A percentile compares a stretch with the other conserved stretches of the same genome.
Evolutionary conservation across 2,113 vertebrate genomes (phyloP).

Genomic region (Balaeniceps rex): DNA sequence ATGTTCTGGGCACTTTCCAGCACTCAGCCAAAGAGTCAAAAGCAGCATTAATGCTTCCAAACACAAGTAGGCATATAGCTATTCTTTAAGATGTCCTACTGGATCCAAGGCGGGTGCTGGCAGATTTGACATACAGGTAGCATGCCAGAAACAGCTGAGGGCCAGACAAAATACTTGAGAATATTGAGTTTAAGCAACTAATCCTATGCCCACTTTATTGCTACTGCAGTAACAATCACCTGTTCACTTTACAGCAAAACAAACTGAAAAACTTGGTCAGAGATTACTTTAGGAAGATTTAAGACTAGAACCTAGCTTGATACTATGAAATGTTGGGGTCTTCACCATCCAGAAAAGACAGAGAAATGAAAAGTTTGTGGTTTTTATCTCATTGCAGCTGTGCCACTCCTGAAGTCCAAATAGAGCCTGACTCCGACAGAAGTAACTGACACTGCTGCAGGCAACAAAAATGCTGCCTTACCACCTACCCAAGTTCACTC

Average conservation of each 20-base stretch:
- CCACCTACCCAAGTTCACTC: neutral
- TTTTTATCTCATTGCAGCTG: neutral
- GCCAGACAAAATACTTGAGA: neutral
- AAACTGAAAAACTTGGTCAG: neutral
- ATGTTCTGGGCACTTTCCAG: neutral
- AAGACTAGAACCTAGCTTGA: neutral
- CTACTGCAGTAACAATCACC: neutral
- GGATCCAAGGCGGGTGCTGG: neutral
- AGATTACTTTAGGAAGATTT: neutral
- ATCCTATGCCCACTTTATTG: neutral
- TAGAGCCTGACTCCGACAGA: neutral
- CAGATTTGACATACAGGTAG: neutral
- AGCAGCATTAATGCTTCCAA: neutral
- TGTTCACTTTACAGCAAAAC: neutral
- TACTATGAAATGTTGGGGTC: neutral
- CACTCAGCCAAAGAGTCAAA: neutral
- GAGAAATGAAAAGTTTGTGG: neutral
- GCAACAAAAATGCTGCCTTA: neutral
- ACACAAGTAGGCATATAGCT: neutral
- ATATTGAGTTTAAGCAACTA: neutral
- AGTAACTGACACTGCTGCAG: neutral
- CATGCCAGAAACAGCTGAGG: neutral
- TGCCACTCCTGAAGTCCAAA: neutral
- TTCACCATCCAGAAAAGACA: neutral
- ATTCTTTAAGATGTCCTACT: neutral